These are phyloP conservation scores for Yoshiicerus persimilis DNA, from an alignment of 1,140 invertebrate species.

Conservation along the genomic window DNA sequence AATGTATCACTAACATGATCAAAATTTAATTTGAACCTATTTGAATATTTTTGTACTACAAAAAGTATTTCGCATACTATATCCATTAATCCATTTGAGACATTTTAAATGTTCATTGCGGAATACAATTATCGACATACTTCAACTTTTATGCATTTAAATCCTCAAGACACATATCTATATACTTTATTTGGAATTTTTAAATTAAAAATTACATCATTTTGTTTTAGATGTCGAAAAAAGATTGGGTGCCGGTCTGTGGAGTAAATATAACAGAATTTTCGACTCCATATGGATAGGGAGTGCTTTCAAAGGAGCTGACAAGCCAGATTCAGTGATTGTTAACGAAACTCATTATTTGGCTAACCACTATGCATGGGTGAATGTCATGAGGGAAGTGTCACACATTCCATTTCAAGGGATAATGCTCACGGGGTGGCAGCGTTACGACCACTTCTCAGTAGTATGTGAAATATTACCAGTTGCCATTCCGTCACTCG, in stretches of 20 bases:
- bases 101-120: too few relatives aligned
- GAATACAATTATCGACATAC: too few relatives aligned
- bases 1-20: too few relatives aligned
- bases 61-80: too few relatives aligned
- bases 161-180: too few relatives aligned
- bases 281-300: constrained; percentile 63
- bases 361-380: constrained; percentile 70
- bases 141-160: too few relatives aligned
- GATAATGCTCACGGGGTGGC: constrained; percentile 76
- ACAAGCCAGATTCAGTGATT: constrained; percentile 55
- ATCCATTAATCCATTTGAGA: too few relatives aligned
- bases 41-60: too few relatives aligned
- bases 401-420: constrained; percentile 63
- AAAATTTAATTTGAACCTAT: too few relatives aligned
- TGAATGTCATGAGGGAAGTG: constrained; percentile 60
- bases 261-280: constrained; percentile 58
- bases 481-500: constrained; percentile 67
- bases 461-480: constrained; percentile 68
- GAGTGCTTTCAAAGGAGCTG: constrained; percentile 62
- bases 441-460: constrained; percentile 60
- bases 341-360: constrained; percentile 65
- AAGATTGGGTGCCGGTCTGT: constrained; percentile 53
- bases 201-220: constrained; percentile 29
- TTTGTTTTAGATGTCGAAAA: constrained; percentile 48
- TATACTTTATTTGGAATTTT: not conserved